phyloP scores from a whole-genome alignment of 2,888 invertebrate genomes.

The Oscheius myriophilus region DNA sequence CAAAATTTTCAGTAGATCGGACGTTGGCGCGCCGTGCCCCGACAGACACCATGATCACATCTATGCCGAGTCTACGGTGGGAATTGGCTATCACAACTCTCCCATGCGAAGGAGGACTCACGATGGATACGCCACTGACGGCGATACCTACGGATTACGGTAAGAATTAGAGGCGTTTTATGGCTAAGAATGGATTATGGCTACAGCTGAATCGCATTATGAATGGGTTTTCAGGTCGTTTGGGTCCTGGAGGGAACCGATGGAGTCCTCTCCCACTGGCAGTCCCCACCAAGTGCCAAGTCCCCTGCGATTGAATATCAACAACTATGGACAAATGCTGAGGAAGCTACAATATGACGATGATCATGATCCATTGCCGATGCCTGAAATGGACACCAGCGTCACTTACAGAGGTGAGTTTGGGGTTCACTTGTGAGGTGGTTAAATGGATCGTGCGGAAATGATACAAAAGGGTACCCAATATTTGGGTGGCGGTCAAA shows the following conservation, averaged over 20 bases:
- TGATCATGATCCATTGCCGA: constrained; percentile 18
- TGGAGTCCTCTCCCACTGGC: constrained; percentile 31
- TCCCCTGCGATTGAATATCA: constrained; percentile 58
- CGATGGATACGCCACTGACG: constrained; percentile 28
- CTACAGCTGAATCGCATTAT: no score
- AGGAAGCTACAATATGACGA: constrained; percentile 48
- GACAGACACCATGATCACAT: constrained; percentile 38
- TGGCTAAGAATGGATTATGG: neutral
- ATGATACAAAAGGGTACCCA: no score
- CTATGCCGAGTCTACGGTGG: constrained; percentile 43
- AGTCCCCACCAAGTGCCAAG: constrained; percentile 39
- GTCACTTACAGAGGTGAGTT: constrained; percentile 22
- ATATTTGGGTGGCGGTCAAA: no score
- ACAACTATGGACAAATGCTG: constrained; percentile 62
- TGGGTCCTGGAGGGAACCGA: constrained; percentile 39
- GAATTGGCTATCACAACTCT: constrained; percentile 26
- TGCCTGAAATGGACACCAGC: constrained; percentile 20
- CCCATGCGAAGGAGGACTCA: constrained; percentile 22
- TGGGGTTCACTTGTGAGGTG: no score
- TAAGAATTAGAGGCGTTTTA: neutral
- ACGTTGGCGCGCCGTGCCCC: constrained; percentile 30
- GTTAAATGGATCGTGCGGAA: no score
- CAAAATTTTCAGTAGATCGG: constrained; percentile 34
- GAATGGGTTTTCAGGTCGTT: constrained; percentile 45
- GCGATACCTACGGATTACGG: constrained; percentile 32